Evolutionary conservation across 2,888 invertebrate genomes (phyloP), one percentile per base, ranked within the genome.

Genomic region (Tenthredo livida): DNA sequence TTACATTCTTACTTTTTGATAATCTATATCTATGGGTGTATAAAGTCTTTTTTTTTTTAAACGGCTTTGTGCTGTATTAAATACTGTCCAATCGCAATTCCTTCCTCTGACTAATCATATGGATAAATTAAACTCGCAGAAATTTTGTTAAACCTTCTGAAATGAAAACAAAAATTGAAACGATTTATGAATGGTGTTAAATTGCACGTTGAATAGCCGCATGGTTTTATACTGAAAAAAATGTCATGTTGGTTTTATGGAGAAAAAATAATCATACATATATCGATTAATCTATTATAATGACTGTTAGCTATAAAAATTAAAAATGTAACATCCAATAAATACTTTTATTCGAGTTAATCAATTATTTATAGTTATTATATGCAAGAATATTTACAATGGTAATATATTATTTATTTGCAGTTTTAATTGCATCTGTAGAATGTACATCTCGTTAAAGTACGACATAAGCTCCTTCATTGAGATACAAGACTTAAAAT

Each of bases 311-410:
- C n/a, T n/a, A 80, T 80, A 25, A 37, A 83, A 83, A 83, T 33
- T 50, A 83, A 83, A 83, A 83, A 83, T 83, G 50, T 83, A 83
- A 83, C 83, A 83, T 83, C 83, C 83, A 83, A 83, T 83, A 83
- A 83, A 83, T 83, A 83, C 54, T 83, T 67, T 83, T 83, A 83
- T 83, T 83, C 50, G 83, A 43, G 50, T 83, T 83, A 47, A 67
- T 67, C 50, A 65, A 67, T 83, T 70, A 67, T 25, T 83, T 43
- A 73, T 73, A 40, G 5, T 15, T 83, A 70, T 83, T 83, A 70
- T 83, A 83, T 83, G 47, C 70, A 83, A 70, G 65, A 83, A 67
- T 83, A 83, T 83, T 67, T 83, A 83, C 83, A 83, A 67, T 65
- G 83, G 47, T 83, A 47, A 83, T 83, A 80, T 67, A 83, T 83